phyloP scores from a whole-genome alignment of 2,113 vertebrate genomes.

The Pteruthius melanotis region DNA sequence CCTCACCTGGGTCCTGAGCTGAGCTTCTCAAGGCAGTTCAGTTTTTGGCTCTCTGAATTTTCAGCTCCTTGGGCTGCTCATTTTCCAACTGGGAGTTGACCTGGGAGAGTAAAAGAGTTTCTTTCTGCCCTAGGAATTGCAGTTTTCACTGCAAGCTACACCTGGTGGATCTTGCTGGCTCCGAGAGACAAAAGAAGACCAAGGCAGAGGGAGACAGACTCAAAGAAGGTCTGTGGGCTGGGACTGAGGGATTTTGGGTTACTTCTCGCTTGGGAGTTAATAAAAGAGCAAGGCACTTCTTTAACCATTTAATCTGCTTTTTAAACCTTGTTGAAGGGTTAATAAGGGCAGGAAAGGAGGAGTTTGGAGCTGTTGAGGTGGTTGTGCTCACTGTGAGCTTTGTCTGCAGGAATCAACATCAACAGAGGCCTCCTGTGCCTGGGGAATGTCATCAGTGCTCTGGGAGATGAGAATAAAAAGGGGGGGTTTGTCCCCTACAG shows the following conservation, averaged over 20 bases:
- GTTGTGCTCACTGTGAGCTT: neutral
- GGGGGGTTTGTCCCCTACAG: conserved; percentile 92
- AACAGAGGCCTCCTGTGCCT: conserved; percentile 91
- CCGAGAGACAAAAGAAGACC: conserved; percentile 96
- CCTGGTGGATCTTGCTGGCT: conserved; percentile 94
- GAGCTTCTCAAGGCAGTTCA: neutral
- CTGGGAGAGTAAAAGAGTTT: neutral
- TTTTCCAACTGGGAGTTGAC: neutral
- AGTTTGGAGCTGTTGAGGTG: neutral
- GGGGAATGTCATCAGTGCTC: conserved; percentile 97
- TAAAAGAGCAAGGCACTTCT: neutral
- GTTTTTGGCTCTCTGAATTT: neutral
- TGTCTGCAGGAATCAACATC: conserved; percentile 89
- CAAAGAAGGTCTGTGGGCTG: conserved; percentile 83
- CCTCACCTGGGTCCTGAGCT: neutral
- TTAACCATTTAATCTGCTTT: neutral
- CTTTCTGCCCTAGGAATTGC: conserved; percentile 48
- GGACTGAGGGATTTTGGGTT: neutral
- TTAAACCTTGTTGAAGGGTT: no score
- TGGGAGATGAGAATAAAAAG: conserved; percentile 93
- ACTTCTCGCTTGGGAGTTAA: neutral
- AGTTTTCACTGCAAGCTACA: conserved; percentile 86
- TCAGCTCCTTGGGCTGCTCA: neutral
- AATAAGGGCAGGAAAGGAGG: neutral
- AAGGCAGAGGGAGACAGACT: conserved; percentile 95